Evolutionary conservation across 2,888 invertebrate species (phyloP), one percentile per base, ranked within the genome.

Genomic region (Seladonia tumulorum): DNA sequence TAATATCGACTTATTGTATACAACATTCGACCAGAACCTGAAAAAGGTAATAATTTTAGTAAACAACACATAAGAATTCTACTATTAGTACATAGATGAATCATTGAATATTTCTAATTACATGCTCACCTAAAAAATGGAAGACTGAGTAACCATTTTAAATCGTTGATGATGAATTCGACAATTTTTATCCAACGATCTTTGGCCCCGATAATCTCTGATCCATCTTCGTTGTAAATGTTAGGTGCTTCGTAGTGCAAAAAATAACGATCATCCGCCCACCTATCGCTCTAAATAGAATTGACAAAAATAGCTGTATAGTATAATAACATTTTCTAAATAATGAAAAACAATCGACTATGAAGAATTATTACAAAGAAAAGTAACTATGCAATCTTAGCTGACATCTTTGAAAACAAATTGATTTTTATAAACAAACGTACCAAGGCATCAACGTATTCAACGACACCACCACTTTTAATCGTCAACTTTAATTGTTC

Each of bases 1-100:
- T 94, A 97, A 96, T 80, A 97, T 96, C 0, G 96, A 95, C 0
- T 96, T 95, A 89, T 98, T 97, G 93, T 96, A 96, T 0, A 98
- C 94, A 83, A 97, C 95, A 93, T 97, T 96, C 49, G 97, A 97
- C 97, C 97, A 97, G 94, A 97, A 97, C 92, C 97, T 97, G 94
- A 80, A 81, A 35, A 77, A 78, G 4, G 71, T 12, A 74, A 57
- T 47, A 73, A 25, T 35, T 49, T 42, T 16, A 22, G 10, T 14
- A 75, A 16, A 60, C 42, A 29, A 74, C 8, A 60, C 39, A 47
- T 7, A 42, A 29, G 14, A 53, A 42, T 79, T 68, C 18, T 53
- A 8, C 5, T 57, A 47, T 71, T 71, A 12, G 57, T 18, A 14
- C n/a, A 2, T 35, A 10, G 2, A 18, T n/a, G 4, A n/a, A 47